Evolutionary conservation across 1,140 invertebrate genomes (phyloP), one percentile per base, ranked within the genome.

Genomic region (Drosophila funebris): DNA sequence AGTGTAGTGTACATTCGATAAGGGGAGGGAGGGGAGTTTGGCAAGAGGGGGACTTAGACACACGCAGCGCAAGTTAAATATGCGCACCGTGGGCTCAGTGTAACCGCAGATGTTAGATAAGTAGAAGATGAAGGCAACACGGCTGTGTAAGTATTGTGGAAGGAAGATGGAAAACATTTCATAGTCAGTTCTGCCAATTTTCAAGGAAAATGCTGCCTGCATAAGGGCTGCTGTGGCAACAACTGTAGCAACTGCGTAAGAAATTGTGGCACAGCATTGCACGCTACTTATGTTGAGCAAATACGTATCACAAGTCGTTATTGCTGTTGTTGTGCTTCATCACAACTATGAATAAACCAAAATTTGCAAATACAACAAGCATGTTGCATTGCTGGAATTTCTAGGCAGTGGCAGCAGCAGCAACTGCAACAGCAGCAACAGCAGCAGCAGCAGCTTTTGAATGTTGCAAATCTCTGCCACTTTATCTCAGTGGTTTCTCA

Each of bases 401-500:
- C 53, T 37, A 72, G 62, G 60, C 70, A 76, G 29, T 56, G 46
- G 20, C 68, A 43, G 27, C 63, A 82, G 57, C 71, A 68, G 63
- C 80, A 87, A 73, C 82, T 63, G 20, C 68, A 43, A 20, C 63
- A 82, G 57, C 71, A 68, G 63, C 80, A 87, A n/a, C 60, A 52
- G 20, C 68, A 43, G 27, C 63, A 82, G 57, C 71, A 68, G 63
- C 80, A 87, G 77, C 82, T 63, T 85, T 85, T 85, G 81, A 85
- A 85, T 85, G 82, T 79, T 73, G 71, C 82, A 76, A 87, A 87
- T 87, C 82, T 87, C 83, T 70, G 83, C 83, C 83, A 82, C 75
- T 87, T 88, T 87, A 87, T 87, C 82, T 87, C 83, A 70, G 78
- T 88, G 82, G 82, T 87, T 87, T 87, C 82, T 82, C 82, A 87